Base-by-base conservation (phyloP, 2,888 invertebrate genomes). In the Frankliniella intonsa region DNA sequence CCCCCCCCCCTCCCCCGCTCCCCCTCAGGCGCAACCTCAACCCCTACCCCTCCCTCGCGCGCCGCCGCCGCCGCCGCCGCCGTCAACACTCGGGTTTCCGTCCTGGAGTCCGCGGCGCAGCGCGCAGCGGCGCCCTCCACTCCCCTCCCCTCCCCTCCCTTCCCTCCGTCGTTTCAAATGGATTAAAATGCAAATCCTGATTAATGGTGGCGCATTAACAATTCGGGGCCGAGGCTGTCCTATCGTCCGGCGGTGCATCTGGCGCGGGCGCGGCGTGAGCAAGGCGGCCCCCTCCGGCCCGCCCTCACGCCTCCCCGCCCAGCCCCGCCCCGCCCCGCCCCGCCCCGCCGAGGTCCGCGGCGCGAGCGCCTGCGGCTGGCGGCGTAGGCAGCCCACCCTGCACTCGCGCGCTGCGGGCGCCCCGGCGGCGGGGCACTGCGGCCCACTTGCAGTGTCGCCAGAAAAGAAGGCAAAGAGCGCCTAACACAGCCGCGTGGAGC, bases 141-240 rank as follows among this genome's bases (percentile, higher is more conserved):
- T 38, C 38, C 38, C 38, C 38, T 38, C 38, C 5, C 38, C 38
- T 5, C 5, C 5, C 38, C 38, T 5, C 5, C 25, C 69, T 22
- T 76, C 69, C 69, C 11, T 25, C 25, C 69, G 69, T 76, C 69
- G 69, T 76, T 25, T 22, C 69, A 76, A 25, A 76, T 76, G 69
- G 69, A 76, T 76, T 76, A 76, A 76, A 76, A 76, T 76, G 69
- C 69, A 76, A 76, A 76, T 76, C 69, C 69, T 76, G 69, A 76
- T 76, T 76, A 76, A 76, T 76, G 69, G 69, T 9, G 12, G 12
- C 69, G 22, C 22, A 76, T 76, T 76, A 25, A 76, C 69, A 76
- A 76, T 76, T 76, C 69, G 25, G 69, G 22, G 38, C 2, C 38
- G 38, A 38, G 22, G 22, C 69, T 8, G 22, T 25, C 17, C 19